Percentiles rank a stretch among this genome's conserved stretches.
phyloP scores from a whole-genome alignment of 2,797 vertebrate genomes.

The Thaleichthys pacificus region DNA sequence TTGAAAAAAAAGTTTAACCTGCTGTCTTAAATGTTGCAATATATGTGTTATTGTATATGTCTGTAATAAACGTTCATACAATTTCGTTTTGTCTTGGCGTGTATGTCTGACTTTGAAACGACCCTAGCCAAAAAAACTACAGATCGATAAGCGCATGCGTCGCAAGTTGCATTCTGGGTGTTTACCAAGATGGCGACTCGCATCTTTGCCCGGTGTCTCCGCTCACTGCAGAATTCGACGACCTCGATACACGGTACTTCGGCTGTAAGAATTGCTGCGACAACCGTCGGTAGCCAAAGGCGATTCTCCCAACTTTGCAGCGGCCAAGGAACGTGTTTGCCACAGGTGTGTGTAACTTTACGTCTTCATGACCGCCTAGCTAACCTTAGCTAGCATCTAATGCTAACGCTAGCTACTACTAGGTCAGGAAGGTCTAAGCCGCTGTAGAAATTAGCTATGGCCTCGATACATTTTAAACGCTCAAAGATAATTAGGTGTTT shows the following conservation, averaged over 20 bases:
- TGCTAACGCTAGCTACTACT: too few species aligned
- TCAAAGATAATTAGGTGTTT: too few species aligned
- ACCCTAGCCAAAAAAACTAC: neutral
- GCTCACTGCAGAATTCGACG: slow-evolving; percentile 45
- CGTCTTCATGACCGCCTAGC: neutral
- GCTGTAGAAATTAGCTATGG: too few species aligned
- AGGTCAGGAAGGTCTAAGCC: too few species aligned
- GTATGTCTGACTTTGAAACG: neutral
- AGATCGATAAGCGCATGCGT: neutral
- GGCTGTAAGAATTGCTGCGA: neutral
- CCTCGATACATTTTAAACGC: too few species aligned
- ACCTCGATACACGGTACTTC: neutral
- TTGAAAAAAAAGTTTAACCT: neutral
- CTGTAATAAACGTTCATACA: too few species aligned
- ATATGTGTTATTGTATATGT: neutral
- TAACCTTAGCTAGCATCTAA: neutral
- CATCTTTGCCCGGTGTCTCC: slow-evolving; percentile 73
- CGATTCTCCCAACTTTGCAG: neutral
- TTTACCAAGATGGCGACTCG: slow-evolving; percentile 73
- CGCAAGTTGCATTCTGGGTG: slow-evolving; percentile 62
- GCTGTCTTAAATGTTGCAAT: neutral
- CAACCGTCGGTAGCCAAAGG: slow-evolving; percentile 11
- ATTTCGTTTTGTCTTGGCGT: too few species aligned
- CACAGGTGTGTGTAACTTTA: slow-evolving; percentile 15
- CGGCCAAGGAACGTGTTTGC: slow-evolving; percentile 13